These are phyloP conservation scores for Psilopsiagon aurifrons DNA, from an alignment of 2,113 vertebrate species.

Conservation along the genomic window DNA sequence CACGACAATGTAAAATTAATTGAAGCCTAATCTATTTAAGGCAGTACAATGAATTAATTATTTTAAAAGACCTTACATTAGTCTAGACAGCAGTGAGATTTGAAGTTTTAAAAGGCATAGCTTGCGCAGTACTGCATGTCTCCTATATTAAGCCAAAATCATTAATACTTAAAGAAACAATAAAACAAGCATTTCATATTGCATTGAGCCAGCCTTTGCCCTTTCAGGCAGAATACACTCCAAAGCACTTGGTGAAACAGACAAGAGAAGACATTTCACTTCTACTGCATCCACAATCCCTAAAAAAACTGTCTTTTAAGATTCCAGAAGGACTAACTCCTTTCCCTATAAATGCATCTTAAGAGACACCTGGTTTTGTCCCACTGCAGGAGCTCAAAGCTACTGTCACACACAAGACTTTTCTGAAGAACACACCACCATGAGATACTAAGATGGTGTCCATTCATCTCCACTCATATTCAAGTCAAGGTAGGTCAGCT, in stretches of 20 bases:
- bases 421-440: background rate
- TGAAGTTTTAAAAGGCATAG: background rate
- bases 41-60: background rate
- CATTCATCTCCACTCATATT: background rate
- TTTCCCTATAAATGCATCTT: fast-evolving
- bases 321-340: background rate
- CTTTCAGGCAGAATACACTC: background rate
- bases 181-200: background rate
- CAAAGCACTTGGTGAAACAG: background rate
- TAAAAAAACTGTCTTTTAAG: background rate
- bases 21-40: background rate
- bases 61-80: background rate
- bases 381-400: background rate
- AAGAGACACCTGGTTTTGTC: background rate
- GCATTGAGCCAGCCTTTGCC: background rate
- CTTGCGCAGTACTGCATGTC: background rate
- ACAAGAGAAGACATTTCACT: background rate
- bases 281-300: background rate
- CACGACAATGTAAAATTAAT: background rate
- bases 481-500: background rate
- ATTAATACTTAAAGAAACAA: background rate
- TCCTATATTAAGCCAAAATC: background rate
- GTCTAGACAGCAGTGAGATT: background rate
- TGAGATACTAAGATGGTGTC: fast-evolving
- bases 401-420: background rate